Evolutionary conservation across 2,888 invertebrate species (phyloP).

Genomic region (Antheraea assamensis): DNA sequence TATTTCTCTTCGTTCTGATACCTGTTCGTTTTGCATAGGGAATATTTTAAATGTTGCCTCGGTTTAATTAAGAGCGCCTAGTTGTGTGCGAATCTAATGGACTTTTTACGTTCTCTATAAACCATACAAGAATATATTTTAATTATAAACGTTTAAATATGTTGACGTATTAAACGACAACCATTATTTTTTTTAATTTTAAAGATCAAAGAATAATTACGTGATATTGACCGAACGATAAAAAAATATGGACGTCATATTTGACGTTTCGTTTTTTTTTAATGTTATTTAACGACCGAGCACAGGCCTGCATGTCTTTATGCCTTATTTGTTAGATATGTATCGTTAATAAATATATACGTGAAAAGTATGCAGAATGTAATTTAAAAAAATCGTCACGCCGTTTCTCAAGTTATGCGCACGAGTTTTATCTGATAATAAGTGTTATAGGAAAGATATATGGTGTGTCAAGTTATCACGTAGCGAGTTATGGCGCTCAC

Average conservation of each 20-base stretch:
- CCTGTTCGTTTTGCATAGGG: conserved; percentile 18
- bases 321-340: neutral
- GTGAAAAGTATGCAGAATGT: conserved; percentile 5
- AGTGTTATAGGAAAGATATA: conserved; percentile 17
- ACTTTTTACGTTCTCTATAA: conserved; percentile 20
- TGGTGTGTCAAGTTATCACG: conserved; percentile 20
- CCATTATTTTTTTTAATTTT: no score
- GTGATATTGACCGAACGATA: neutral
- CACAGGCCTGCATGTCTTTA: neutral
- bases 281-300: neutral
- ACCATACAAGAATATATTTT: neutral
- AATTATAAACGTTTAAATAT: conserved; percentile 4
- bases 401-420: neutral
- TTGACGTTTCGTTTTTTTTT: neutral
- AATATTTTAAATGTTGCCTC: conserved; percentile 18
- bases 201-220: neutral
- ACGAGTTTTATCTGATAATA: conserved; percentile 17
- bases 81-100: conserved; percentile 18
- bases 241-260: neutral
- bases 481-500: conserved; percentile 22
- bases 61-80: conserved; percentile 20
- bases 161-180: no score
- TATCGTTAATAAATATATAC: neutral
- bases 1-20: conserved; percentile 40
- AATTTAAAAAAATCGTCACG: conserved; percentile 6